These are phyloP conservation scores for Microcebus ravelobensis DNA, from an alignment of 2,113 vertebrate genomes.

Conservation along the genomic window DNA sequence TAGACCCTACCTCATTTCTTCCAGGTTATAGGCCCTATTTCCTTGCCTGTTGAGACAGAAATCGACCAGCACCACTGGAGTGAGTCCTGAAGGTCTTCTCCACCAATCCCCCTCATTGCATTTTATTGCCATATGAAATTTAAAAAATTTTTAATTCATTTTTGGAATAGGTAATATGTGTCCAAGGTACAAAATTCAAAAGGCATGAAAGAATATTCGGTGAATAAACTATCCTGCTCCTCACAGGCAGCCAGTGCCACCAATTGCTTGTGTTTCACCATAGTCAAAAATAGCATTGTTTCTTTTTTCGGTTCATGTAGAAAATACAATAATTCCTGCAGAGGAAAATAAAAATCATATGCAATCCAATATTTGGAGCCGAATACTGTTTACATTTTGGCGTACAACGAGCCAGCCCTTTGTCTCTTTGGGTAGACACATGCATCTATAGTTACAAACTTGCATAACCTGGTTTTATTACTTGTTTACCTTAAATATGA, in stretches of 20 bases:
- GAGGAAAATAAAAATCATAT: conserved; percentile 61
- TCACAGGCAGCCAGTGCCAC: conserved; percentile 25
- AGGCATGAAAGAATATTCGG: conserved; percentile 6
- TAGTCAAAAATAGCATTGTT: conserved; percentile 54
- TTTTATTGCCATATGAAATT: conserved; percentile 67
- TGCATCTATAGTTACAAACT: not conserved
- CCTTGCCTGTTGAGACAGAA: conserved; percentile 52
- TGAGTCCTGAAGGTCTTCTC: conserved; percentile 28
- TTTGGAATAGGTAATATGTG: conserved; percentile 41
- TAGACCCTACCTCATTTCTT: conserved; percentile 75
- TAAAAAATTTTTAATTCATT: conserved; percentile 41
- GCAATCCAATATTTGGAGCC: conserved; percentile 12
- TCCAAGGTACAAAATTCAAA: conserved; percentile 53
- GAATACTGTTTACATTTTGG: conserved; percentile 16
- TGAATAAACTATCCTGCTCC: not conserved
- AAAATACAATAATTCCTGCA: conserved; percentile 59
- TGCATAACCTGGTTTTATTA: conserved; percentile 45
- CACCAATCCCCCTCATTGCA: conserved; percentile 43
- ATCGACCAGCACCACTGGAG: not conserved
- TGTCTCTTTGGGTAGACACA: not conserved
- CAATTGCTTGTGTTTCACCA: conserved; percentile 23
- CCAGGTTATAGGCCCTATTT: conserved; percentile 46
- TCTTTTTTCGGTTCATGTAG: conserved; percentile 58
- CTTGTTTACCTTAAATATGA: conserved; percentile 63
- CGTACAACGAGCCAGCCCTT: conserved; percentile 18